phyloP scores from a whole-genome alignment of 2,888 invertebrate genomes.

The Ptychoptera albimana region DNA sequence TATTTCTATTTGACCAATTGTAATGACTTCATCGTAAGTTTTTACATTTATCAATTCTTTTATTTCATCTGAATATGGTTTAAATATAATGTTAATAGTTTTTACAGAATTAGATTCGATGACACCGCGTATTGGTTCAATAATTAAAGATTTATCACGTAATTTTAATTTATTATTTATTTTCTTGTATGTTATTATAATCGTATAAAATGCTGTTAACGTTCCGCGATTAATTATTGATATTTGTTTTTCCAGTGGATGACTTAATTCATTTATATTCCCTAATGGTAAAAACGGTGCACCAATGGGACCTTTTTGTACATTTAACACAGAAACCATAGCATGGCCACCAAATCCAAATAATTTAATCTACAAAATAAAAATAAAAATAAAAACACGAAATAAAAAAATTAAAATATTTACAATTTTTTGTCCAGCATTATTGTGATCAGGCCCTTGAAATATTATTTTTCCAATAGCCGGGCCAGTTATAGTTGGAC shows the following conservation, averaged over 20 bases:
- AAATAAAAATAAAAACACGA: not conserved
- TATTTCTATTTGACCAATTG: constrained; percentile 32
- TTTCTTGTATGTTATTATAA: constrained; percentile 12
- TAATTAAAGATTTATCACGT: constrained; percentile 12
- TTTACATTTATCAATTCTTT: constrained; percentile 20
- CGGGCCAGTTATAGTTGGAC: constrained; percentile 37
- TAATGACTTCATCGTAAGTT: constrained; percentile 25
- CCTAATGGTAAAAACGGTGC: constrained; percentile 41
- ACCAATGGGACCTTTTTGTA: constrained; percentile 38
- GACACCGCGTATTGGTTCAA: constrained; percentile 30
- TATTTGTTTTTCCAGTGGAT: constrained; percentile 31
- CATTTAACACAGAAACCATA: constrained; percentile 32
- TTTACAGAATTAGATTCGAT: constrained; percentile 28
- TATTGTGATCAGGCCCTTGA: constrained; percentile 19
- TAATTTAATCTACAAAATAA: constrained; percentile 19
- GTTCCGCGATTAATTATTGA: constrained; percentile 38
- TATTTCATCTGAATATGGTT: constrained; percentile 33
- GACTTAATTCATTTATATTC: constrained; percentile 31
- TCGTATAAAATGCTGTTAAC: constrained; percentile 33
- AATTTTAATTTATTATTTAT: constrained; percentile 4
- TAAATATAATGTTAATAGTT: constrained; percentile 29
- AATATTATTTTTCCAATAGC: constrained; percentile 38
- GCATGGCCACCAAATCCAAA: constrained; percentile 44
- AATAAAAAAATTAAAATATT: constrained; percentile 1
- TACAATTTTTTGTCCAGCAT: not conserved